phyloP scores from a whole-genome alignment of 2,797 vertebrate species.

The Anniella stebbinsi region DNA sequence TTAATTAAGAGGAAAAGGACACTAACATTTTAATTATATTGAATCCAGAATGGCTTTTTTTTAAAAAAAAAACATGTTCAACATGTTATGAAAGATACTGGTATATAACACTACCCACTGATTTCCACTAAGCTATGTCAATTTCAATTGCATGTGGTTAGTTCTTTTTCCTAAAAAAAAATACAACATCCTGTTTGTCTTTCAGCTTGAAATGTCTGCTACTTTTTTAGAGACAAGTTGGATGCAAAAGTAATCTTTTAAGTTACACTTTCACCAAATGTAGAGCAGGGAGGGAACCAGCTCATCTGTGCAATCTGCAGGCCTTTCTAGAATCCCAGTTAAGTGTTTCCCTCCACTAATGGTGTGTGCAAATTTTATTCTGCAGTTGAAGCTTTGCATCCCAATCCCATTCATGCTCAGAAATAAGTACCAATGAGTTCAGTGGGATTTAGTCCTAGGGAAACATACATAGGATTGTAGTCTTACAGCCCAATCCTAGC shows the following conservation, averaged over 20 bases:
- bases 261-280: background rate
- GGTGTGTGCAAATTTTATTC: background rate
- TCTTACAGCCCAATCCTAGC: background rate
- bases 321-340: background rate
- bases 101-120: background rate
- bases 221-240: background rate
- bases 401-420: background rate
- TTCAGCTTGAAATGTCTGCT: background rate
- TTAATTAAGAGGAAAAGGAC: background rate
- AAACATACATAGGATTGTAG: background rate
- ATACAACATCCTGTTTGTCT: background rate
- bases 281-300: background rate
- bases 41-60: background rate
- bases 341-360: too few relatives aligned
- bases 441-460: background rate
- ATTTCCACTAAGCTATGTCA: background rate
- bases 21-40: constrained; percentile 3
- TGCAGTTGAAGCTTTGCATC: background rate
- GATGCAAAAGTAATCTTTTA: background rate
- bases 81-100: background rate
- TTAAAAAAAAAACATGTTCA: background rate
- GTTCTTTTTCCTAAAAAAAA: background rate
- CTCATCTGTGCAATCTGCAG: too few relatives aligned
- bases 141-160: background rate
- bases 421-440: background rate